Evolutionary conservation across 2,888 invertebrate species (phyloP).

Genomic region (Lamproptera curius): DNA sequence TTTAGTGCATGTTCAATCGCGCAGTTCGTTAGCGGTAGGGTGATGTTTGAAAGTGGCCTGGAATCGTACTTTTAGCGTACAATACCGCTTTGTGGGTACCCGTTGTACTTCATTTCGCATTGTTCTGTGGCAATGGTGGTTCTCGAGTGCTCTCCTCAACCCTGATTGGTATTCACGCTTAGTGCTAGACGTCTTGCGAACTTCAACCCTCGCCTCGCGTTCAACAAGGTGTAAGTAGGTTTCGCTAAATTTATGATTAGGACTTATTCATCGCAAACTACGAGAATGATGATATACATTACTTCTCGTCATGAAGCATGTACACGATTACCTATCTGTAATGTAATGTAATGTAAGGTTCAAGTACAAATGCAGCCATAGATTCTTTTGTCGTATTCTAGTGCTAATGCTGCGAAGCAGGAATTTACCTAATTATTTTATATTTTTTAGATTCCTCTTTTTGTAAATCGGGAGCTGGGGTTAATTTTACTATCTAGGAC

Average conservation of each 20-base stretch:
- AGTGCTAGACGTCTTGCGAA: slow-evolving; percentile 41
- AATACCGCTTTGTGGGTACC: slow-evolving; percentile 43
- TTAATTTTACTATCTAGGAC: too few species aligned
- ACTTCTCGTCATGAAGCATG: not conserved
- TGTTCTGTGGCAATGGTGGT: slow-evolving; percentile 58
- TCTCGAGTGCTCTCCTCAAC: slow-evolving; percentile 53
- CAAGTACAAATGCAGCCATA: too few species aligned
- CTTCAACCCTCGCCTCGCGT: slow-evolving; percentile 43
- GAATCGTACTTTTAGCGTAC: slow-evolving; percentile 27
- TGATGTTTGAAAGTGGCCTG: slow-evolving; percentile 14
- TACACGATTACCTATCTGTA: not conserved
- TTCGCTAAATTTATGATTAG: slow-evolving; percentile 33
- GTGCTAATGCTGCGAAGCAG: too few species aligned
- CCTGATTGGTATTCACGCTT: slow-evolving; percentile 63
- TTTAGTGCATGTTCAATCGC: slow-evolving; percentile 5
- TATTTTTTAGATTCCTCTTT: too few species aligned
- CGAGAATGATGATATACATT: not conserved
- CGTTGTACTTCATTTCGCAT: slow-evolving; percentile 54
- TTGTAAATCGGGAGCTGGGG: too few species aligned
- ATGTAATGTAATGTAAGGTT: not conserved
- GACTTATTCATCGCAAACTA: slow-evolving; percentile 29
- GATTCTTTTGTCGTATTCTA: too few species aligned
- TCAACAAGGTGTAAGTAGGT: slow-evolving; percentile 24
- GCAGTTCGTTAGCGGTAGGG: slow-evolving; percentile 13
- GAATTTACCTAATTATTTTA: too few species aligned